Conservation (phyloP, 2,113 vertebrate species). For the Psittacula cyanocephala region DNA sequence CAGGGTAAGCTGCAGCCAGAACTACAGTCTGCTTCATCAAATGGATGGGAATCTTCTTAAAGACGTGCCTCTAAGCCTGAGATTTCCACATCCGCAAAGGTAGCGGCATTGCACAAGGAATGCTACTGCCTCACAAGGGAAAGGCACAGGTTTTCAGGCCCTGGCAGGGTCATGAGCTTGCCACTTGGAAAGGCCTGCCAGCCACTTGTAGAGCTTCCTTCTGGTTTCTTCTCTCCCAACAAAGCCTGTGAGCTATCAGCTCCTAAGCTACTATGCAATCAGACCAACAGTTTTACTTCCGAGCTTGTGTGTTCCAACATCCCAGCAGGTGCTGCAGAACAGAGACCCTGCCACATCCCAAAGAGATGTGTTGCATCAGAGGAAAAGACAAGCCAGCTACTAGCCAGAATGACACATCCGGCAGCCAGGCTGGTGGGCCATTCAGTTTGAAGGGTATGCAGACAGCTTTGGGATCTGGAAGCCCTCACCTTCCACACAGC, state of each 20-base stretch:
- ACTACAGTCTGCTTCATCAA: neutral
- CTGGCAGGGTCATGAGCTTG: neutral
- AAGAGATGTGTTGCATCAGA: neutral
- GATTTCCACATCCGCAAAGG: neutral
- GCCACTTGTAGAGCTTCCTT: neutral
- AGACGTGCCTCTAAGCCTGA: neutral
- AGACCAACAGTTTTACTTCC: neutral
- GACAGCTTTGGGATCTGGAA: neutral
- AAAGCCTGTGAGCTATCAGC: neutral
- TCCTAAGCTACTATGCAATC: neutral
- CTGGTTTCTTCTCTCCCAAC: neutral
- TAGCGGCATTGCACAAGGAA: neutral
- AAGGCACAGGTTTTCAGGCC: neutral
- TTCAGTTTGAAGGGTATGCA: neutral
- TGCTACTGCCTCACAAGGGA: neutral
- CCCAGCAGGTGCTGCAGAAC: neutral
- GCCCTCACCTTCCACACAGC: neutral
- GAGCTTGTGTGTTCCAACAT: neutral
- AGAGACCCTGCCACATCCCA: neutral
- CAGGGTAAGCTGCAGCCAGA: conserved; percentile 35
- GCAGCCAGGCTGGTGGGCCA: neutral
- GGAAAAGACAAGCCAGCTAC: neutral
- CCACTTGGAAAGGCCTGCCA: neutral
- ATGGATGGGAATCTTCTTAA: neutral
- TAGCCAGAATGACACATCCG: neutral